Evolutionary conservation across 2,797 vertebrate species (phyloP).

Genomic region (Thaleichthys pacificus): DNA sequence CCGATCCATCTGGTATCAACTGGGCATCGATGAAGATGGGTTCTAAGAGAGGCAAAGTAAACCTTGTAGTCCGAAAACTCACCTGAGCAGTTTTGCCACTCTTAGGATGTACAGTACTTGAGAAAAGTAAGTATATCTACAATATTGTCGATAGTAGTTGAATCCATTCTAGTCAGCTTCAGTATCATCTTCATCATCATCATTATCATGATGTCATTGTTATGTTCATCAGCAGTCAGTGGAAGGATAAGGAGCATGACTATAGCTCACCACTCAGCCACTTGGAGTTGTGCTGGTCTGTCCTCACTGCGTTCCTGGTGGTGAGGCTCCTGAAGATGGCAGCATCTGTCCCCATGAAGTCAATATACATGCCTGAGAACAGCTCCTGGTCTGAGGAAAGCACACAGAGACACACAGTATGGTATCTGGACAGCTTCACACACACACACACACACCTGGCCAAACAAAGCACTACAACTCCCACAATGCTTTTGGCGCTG

Average conservation of each 20-base stretch:
- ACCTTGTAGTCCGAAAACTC: too few species aligned
- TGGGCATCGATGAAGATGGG: constrained; percentile 95
- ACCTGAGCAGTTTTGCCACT: too few species aligned
- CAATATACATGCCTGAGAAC: constrained; percentile 98
- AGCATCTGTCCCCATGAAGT: constrained; percentile 98
- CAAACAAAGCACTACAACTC: not conserved
- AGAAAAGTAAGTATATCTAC: too few species aligned
- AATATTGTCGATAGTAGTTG: too few species aligned
- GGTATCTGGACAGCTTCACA: not conserved
- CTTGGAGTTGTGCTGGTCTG: constrained; percentile 98
- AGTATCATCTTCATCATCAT: not conserved
- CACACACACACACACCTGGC: not conserved
- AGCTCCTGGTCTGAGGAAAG: constrained; percentile 87
- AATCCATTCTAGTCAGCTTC: not conserved
- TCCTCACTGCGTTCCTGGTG: constrained; percentile 89
- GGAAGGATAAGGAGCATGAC: too few species aligned
- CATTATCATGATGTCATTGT: not conserved
- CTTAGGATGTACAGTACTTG: too few species aligned
- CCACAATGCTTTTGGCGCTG: not conserved
- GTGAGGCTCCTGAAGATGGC: constrained; percentile 98
- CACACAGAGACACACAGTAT: constrained; percentile 1
- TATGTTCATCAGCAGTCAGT: not conserved
- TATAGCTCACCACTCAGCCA: constrained; percentile 92
- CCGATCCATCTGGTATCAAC: constrained; percentile 92
- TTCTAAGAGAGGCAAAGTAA: constrained; percentile 71